Base-by-base conservation (phyloP, 1,140 invertebrate genomes). In the Harlomillsia oculata region DNA sequence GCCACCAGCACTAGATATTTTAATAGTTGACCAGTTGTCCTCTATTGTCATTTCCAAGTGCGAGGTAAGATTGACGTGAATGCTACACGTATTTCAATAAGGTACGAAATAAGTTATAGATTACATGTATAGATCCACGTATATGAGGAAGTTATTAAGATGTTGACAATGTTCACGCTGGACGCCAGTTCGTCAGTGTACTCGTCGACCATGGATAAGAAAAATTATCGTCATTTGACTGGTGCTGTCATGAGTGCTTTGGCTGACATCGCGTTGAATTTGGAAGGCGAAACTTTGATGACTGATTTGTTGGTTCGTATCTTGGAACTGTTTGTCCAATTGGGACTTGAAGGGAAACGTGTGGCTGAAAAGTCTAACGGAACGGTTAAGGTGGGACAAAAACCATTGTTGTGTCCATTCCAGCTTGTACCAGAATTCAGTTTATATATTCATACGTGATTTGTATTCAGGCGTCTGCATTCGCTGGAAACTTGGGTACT, bases 11-110 rank as follows among this genome's bases (percentile, higher is more conserved):
- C 76, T 97, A 40, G 95, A 99, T 71, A 84, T 83, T 2, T 72
- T 98, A 6, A 98, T 99, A 67, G 89, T 99, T 11, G 91, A 97
- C 72, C 94, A 97, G 71, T 74, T 99, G 16, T 95, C 94, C 8
- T 94, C 89, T 68, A 97, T 99, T 83, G 87, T 97, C 44, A 90
- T 99, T 37, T 87, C 89, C 3, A 84, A 89, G 67, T 87, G 85
- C 62, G 84, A 89, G 66, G 76, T 78, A 69, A 64, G 66, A 63
- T 26, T 41, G 16, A 9, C 40, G 9, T 11, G 8, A 9, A 20
- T 43, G 9, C 40, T 20, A 9, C 20, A 43, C 20, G 28, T 46
- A 26, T 63, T 45, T 28, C n/a, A 4, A 21, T n/a, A n/a, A n/a
- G n/a, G n/a, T n/a, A n/a, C n/a, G n/a, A n/a, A n/a, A n/a, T n/a